Percentiles rank a stretch among this genome's conserved stretches.
Evolutionary conservation across 1,140 invertebrate genomes (phyloP).

Genomic region (Thalassaphorura encarpata): DNA sequence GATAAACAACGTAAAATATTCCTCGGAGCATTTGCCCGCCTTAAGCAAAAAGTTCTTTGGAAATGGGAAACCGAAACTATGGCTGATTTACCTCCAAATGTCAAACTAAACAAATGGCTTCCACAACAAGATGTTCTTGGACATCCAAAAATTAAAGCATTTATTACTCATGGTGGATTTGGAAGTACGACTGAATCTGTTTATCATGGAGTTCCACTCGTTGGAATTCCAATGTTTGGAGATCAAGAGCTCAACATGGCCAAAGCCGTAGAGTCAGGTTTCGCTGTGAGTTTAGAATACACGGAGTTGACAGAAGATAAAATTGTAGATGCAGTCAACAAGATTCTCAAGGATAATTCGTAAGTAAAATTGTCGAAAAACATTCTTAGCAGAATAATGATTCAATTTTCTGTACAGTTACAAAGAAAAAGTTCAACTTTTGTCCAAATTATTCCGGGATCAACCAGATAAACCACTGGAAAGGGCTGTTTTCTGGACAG

Average conservation of each 20-base stretch:
- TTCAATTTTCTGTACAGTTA: constrained; percentile 36
- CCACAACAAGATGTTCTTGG: constrained; percentile 47
- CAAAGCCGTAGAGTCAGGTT: constrained; percentile 26
- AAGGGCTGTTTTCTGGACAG: constrained; percentile 50
- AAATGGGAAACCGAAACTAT: constrained; percentile 50
- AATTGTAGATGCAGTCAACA: constrained; percentile 28
- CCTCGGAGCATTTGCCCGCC: constrained; percentile 13
- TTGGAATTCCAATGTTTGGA: constrained; percentile 32
- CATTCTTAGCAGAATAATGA: background rate
- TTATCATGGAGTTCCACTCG: constrained; percentile 37
- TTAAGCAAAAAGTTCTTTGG: constrained; percentile 56
- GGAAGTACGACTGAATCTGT: constrained; percentile 37
- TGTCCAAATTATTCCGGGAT: constrained; percentile 47
- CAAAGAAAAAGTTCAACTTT: constrained; percentile 39
- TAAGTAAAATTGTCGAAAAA: background rate
- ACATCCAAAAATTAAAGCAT: constrained; percentile 29
- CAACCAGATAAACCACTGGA: constrained; percentile 44
- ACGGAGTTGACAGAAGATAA: constrained; percentile 25
- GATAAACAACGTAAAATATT: constrained; percentile 5
- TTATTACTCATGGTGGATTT: constrained; percentile 40
- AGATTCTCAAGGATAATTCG: constrained; percentile 12
- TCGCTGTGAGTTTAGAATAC: constrained; percentile 32
- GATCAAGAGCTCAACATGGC: constrained; percentile 33
- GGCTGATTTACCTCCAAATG: constrained; percentile 43
- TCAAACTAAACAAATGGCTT: constrained; percentile 53